Conservation (phyloP, 2,888 invertebrate genomes). For the Argynnis bischoffii region DNA sequence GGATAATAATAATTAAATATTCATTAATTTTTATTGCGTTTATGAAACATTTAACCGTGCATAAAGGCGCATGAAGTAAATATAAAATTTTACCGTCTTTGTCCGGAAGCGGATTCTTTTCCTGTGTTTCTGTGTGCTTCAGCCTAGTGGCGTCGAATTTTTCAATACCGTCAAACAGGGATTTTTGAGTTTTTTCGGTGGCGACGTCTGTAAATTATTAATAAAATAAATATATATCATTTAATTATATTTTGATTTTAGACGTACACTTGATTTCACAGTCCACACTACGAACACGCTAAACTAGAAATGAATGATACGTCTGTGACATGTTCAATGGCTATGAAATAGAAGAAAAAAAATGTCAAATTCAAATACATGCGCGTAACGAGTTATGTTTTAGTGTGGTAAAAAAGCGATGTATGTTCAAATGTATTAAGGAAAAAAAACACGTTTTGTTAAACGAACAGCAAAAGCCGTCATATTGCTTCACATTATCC, state of each 20-base stretch:
- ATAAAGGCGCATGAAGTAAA: background rate
- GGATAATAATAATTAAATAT: slow-evolving; percentile 18
- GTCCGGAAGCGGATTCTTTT: slow-evolving; percentile 96
- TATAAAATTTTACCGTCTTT: slow-evolving; percentile 88
- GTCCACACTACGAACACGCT: slow-evolving; percentile 17
- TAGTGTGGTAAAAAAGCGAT: slow-evolving; percentile 24
- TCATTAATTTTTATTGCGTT: slow-evolving; percentile 11
- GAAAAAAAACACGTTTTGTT: slow-evolving; percentile 29
- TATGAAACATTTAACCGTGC: slow-evolving; percentile 12
- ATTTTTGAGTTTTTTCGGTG: slow-evolving; percentile 92
- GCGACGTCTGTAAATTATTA: slow-evolving; percentile 88
- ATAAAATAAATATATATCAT: slow-evolving; percentile 36
- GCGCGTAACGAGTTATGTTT: slow-evolving; percentile 48
- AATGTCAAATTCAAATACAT: slow-evolving; percentile 42
- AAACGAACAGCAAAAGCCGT: slow-evolving; percentile 27
- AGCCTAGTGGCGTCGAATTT: slow-evolving; percentile 91
- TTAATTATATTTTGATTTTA: background rate
- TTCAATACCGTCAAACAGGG: slow-evolving; percentile 92
- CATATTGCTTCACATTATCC: slow-evolving; percentile 20
- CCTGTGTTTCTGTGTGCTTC: slow-evolving; percentile 95
- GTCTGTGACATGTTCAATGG: background rate
- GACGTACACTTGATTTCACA: background rate
- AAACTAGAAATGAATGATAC: slow-evolving; percentile 1
- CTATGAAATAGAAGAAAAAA: slow-evolving; percentile 1
- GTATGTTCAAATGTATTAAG: slow-evolving; percentile 16